Conservation (phyloP, 2,888 invertebrate species). For the Drosophila peninsularis region DNA sequence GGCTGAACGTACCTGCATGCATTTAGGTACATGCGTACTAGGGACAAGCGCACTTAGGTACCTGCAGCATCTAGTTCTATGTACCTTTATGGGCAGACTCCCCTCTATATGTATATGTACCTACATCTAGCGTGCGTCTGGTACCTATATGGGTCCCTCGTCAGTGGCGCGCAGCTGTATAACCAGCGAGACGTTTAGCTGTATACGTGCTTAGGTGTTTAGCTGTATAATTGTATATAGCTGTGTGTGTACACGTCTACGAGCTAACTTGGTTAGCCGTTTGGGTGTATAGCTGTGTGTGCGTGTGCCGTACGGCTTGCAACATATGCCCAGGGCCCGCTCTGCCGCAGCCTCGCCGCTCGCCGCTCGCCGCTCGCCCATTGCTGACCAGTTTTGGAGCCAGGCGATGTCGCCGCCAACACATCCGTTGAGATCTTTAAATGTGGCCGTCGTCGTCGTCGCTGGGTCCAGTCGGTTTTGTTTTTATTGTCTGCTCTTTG, state of each 20-base stretch:
- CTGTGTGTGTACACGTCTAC: neutral
- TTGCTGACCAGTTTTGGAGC: conserved; percentile 51
- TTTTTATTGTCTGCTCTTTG: conserved; percentile 43
- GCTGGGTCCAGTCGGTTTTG: conserved; percentile 29
- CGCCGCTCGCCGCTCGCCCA: conserved; percentile 36
- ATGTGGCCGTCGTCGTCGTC: conserved; percentile 41
- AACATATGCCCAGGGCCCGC: conserved; percentile 54
- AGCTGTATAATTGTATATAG: neutral
- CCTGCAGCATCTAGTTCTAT: neutral
- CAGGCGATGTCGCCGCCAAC: conserved; percentile 62
- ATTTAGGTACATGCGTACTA: neutral
- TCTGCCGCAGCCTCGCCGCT: conserved; percentile 21
- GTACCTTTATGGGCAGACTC: conserved; percentile 38
- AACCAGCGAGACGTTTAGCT: conserved; percentile 1
- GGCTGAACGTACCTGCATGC: too few species aligned
- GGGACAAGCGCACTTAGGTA: conserved; percentile 1
- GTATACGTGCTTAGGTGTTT: neutral
- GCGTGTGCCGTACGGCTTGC: conserved; percentile 61
- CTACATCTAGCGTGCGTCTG: conserved; percentile 4
- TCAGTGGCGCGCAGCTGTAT: conserved; percentile 26
- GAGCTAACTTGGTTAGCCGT: conserved; percentile 6
- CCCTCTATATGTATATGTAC: neutral
- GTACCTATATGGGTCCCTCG: conserved; percentile 63
- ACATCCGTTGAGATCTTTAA: conserved; percentile 58
- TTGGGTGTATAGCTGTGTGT: conserved; percentile 32